Conservation (phyloP, 1,140 invertebrate genomes). For the Saccostrea glomerata region DNA sequence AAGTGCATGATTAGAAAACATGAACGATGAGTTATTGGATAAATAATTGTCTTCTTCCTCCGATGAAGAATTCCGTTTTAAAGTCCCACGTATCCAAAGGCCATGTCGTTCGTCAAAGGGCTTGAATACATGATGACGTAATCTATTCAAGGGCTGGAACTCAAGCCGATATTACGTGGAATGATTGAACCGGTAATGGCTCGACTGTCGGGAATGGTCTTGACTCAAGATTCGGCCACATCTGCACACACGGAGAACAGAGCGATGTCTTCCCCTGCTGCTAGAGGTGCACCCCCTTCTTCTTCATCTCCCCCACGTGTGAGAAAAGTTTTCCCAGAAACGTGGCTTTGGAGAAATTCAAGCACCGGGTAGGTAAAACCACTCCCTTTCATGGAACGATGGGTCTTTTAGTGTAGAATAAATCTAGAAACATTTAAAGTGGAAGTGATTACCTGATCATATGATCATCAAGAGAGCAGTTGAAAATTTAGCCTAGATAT, state of each 20-base stretch:
- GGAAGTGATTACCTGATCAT: too few relatives aligned
- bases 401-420: not conserved
- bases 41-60: not conserved
- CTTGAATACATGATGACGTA: constrained; percentile 1
- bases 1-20: too few relatives aligned
- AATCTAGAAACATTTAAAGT: too few relatives aligned
- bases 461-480: too few relatives aligned
- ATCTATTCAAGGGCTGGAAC: constrained; percentile 29
- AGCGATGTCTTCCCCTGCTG: not conserved
- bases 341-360: constrained; percentile 66
- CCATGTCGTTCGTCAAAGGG: constrained; percentile 1
- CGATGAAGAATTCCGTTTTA: not conserved
- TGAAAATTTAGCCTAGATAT: too few relatives aligned
- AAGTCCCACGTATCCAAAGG: not conserved
- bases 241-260: not conserved
- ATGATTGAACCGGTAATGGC: constrained; percentile 30
- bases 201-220: too few relatives aligned
- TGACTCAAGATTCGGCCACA: too few relatives aligned
- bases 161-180: constrained; percentile 25
- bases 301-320: constrained; percentile 40
- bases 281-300: not conserved
- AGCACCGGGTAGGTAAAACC: constrained; percentile 56
- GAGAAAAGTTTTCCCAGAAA: constrained; percentile 69
- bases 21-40: too few relatives aligned
- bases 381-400: not conserved